Base-by-base conservation (phyloP, 2,113 vertebrate genomes). In the Tragelaphus imberbis region DNA sequence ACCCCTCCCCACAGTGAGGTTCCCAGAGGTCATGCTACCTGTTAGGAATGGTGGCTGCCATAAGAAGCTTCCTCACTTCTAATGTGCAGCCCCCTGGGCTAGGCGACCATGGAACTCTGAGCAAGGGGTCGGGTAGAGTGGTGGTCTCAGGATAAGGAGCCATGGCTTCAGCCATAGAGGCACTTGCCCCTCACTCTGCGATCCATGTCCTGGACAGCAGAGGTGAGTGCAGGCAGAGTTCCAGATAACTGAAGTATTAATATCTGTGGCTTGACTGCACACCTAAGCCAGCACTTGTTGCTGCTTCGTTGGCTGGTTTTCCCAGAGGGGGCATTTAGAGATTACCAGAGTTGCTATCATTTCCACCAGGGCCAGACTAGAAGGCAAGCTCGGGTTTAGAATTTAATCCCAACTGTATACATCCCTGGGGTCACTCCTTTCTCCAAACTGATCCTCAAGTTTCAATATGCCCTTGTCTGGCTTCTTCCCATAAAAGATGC, bases 101-200 rank as follows among this genome's bases (percentile, higher is more conserved):
- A 47, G 55, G 51, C 40, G 12, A 33, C 7, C 17, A 1, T 0
- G 2, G 27, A 61, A 13, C 13, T 44, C 56, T 14, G 44, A 91
- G 49, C 14, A 23, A 75, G 36, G 36, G n/a, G 12, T 7, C 1
- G 0, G 7, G 13, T 2, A 36, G 1, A 36, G 27, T 7, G 27
- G 40, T 4, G 16, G 44, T 23, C 23, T 49, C 8, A 49, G 49
- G 56, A 56, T 1, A 23, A 33, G 61, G 23, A 5, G 28, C 17
- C 63, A 7, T 1, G 55, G 33, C 11, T 56, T 77, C 2, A 28
- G 80, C 84, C 51, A 27, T 11, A 47, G 25, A n/a, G 63, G 13
- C 40, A 16, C 40, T 1, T 51, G 21, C 25, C 33, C 33, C 59
- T 44, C 7, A 17, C 80, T 36, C 36, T 53, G 91, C 51, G 5